Conservation (phyloP, 2,113 vertebrate genomes). For the Oxyura jamaicensis region DNA sequence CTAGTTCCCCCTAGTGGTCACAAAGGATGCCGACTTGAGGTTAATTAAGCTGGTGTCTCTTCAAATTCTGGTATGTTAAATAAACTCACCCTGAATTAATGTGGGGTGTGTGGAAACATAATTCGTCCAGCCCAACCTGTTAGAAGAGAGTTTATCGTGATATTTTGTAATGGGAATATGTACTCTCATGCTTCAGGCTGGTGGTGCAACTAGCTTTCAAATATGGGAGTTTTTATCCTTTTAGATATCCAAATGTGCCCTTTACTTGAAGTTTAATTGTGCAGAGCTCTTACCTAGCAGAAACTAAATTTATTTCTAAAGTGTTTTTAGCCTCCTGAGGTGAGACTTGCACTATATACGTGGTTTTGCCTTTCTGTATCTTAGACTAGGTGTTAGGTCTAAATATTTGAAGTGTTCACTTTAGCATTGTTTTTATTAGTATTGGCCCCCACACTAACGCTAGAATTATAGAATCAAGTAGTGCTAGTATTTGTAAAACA, state of each 20-base stretch:
- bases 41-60: rapidly evolving
- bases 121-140: neutral
- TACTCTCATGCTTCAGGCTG: neutral
- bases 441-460: neutral
- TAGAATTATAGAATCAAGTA: neutral
- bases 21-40: neutral
- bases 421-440: neutral
- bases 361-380: neutral
- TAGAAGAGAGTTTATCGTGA: neutral
- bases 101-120: neutral
- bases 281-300: neutral
- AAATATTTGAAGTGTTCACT: neutral
- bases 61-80: neutral
- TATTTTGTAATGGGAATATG: neutral
- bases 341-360: neutral
- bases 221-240: neutral
- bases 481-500: neutral
- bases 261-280: neutral
- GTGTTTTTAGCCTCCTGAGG: neutral
- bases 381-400: neutral
- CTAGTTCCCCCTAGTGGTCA: slow-evolving; percentile 72
- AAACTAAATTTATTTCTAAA: neutral
- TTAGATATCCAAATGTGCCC: neutral
- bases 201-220: neutral
- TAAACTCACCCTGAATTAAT: neutral